Conservation (phyloP, 2,113 vertebrate species). For the Thomomys bottae region DNA sequence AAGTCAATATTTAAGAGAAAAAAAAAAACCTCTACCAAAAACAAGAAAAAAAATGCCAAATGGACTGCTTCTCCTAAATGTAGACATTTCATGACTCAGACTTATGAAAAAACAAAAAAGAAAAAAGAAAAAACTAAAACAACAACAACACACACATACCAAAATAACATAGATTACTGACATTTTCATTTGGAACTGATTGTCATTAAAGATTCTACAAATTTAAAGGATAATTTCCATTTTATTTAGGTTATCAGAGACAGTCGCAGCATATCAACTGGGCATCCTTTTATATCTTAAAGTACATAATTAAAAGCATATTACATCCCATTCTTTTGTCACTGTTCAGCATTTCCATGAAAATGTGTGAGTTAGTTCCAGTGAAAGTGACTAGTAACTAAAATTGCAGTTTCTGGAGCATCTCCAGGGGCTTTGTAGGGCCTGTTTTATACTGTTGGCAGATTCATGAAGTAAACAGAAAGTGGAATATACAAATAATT, state of each 20-base stretch:
- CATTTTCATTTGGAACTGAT: constrained; percentile 62
- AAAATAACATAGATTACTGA: constrained; percentile 18
- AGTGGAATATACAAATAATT: constrained; percentile 84
- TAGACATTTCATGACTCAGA: constrained; percentile 36
- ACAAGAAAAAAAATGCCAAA: constrained; percentile 18
- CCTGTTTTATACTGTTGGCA: constrained; percentile 83
- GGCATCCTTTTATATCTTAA: neutral
- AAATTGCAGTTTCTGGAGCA: constrained; percentile 79
- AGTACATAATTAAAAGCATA: constrained; percentile 36
- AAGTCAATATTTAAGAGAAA: constrained; percentile 64
- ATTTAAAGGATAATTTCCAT: neutral
- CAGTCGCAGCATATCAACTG: neutral
- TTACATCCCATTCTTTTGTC: constrained; percentile 58
- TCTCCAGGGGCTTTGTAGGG: constrained; percentile 81
- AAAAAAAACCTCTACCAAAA: constrained; percentile 52
- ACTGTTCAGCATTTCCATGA: constrained; percentile 78
- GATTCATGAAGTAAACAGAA: constrained; percentile 83
- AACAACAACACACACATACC: no score
- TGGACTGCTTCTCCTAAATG: neutral
- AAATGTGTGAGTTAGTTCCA: constrained; percentile 67
- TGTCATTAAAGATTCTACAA: constrained; percentile 9
- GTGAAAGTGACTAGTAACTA: constrained; percentile 81
- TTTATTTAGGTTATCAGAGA: neutral
- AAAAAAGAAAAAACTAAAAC: no score
- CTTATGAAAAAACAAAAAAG: no score